Conservation (phyloP, 1,140 invertebrate genomes). For the Linepithema humile region DNA sequence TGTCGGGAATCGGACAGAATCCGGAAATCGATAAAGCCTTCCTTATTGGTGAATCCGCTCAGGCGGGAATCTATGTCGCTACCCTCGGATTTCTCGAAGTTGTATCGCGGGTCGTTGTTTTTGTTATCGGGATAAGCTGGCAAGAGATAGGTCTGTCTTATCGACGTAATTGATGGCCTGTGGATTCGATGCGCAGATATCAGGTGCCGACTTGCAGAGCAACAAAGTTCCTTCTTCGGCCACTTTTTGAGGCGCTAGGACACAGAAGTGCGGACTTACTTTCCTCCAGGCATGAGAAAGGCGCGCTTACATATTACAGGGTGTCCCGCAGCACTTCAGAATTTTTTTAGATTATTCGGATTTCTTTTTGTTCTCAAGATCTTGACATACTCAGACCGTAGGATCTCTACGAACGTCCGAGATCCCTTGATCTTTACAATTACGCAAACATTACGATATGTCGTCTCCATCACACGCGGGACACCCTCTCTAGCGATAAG, state of each 20-base stretch:
- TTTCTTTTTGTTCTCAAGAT: background rate
- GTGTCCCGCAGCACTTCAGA: conserved; percentile 25
- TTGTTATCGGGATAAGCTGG: conserved; percentile 81
- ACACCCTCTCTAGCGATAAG: conserved; percentile 45
- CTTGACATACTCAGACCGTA: background rate
- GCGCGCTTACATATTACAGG: conserved; percentile 30
- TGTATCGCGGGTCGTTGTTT: conserved; percentile 76
- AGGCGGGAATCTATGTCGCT: conserved; percentile 80
- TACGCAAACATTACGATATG: background rate
- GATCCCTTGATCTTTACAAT: conserved; percentile 14
- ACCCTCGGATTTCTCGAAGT: conserved; percentile 80
- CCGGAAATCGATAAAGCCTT: conserved; percentile 82
- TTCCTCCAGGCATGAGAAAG: conserved; percentile 23
- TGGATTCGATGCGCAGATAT: conserved; percentile 83
- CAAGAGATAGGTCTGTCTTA: conserved; percentile 80
- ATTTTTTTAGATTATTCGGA: background rate
- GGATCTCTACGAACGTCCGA: background rate
- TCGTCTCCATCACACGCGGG: conserved; percentile 20
- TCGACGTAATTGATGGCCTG: conserved; percentile 83
- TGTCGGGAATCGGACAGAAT: conserved; percentile 81
- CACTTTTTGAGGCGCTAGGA: conserved; percentile 76
- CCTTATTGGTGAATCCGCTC: conserved; percentile 82
- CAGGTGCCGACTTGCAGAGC: conserved; percentile 82
- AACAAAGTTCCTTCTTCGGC: conserved; percentile 82
- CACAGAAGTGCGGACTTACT: conserved; percentile 11